A percentile compares a stretch with the other conserved stretches of the same genome.
Conservation (phyloP, 2,797 vertebrate genomes). For the Luscinia megarhynchos region DNA sequence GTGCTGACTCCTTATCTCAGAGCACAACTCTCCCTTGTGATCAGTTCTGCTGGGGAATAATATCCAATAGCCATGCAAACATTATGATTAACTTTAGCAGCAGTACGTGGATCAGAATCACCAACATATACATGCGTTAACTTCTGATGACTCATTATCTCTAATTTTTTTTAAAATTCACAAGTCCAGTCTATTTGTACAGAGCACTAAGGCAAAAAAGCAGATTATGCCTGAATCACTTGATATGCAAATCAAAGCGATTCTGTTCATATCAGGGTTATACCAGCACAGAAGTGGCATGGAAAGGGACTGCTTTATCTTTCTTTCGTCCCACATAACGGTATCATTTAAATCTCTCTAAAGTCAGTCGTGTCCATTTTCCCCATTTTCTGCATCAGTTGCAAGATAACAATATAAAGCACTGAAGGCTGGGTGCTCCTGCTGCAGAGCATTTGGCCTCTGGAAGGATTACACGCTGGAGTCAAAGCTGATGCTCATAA, state of each 20-base stretch:
- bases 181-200: background rate
- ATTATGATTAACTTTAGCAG: background rate
- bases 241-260: background rate
- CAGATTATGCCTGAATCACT: background rate
- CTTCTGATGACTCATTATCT: background rate
- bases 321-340: background rate
- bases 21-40: background rate
- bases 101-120: background rate
- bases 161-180: background rate
- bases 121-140: background rate
- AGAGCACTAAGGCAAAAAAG: background rate
- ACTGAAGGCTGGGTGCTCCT: background rate
- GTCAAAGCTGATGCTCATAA: background rate
- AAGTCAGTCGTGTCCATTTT: background rate
- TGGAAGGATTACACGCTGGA: background rate
- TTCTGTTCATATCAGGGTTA: background rate
- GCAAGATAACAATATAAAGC: background rate
- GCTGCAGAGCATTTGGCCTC: background rate
- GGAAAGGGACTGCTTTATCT: background rate
- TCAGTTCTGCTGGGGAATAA: background rate
- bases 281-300: background rate
- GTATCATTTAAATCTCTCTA: background rate
- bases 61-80: background rate
- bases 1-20: background rate
- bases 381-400: background rate